Evolutionary conservation across 2,113 vertebrate species (phyloP).

Genomic region (Dolichallabes microphthalmus): DNA sequence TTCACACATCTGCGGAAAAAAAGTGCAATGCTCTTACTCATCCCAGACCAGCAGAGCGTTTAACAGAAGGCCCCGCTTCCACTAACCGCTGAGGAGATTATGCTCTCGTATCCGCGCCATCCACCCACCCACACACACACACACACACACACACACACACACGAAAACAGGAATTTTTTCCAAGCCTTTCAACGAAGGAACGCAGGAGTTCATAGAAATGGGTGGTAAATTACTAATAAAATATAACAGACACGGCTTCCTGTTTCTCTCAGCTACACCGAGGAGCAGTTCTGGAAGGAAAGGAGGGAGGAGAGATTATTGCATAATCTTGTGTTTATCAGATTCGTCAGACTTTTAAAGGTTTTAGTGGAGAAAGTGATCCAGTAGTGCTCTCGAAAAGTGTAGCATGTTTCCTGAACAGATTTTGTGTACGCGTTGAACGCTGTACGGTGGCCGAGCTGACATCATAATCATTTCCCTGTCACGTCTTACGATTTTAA

Average conservation of each 20-base stretch:
- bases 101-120: neutral
- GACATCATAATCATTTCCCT: neutral
- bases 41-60: conserved; percentile 16
- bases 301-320: neutral
- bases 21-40: conserved; percentile 38
- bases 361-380: neutral
- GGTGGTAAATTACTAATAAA: neutral
- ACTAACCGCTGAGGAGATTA: conserved; percentile 9
- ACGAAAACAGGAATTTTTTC: neutral
- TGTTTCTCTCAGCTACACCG: neutral
- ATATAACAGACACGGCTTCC: neutral
- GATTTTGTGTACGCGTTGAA: too few species aligned
- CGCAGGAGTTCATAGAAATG: conserved; percentile 4
- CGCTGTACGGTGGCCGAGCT: neutral
- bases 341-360: neutral
- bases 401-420: neutral
- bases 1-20: conserved; percentile 39
- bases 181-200: conserved; percentile 2
- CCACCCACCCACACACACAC: conserved; percentile 12
- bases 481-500: neutral
- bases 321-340: neutral
- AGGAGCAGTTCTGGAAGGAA: neutral
- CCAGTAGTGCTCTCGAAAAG: neutral
- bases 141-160: neutral
- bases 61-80: conserved; percentile 24